Conservation (phyloP, 2,888 invertebrate genomes). For the Drosophila anomelani region DNA sequence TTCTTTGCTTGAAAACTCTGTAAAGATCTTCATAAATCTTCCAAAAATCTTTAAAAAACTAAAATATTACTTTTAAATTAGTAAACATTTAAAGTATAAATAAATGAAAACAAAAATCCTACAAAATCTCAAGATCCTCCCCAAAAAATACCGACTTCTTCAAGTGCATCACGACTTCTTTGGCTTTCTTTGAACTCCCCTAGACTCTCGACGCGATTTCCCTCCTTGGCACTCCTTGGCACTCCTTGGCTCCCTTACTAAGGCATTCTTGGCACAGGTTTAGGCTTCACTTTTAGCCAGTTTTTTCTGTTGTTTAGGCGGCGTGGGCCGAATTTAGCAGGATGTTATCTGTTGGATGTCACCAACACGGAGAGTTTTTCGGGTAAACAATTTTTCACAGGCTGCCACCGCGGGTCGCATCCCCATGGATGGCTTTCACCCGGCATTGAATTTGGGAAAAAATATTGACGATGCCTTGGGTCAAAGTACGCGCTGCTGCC, state of each 20-base stretch:
- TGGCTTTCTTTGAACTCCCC: constrained; percentile 47
- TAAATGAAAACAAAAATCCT: not conserved
- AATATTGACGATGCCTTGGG: constrained; percentile 61
- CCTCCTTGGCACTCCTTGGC: constrained; percentile 18
- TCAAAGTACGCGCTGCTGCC: constrained; percentile 62
- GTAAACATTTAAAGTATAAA: no score
- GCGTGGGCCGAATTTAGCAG: constrained; percentile 50
- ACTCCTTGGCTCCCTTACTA: constrained; percentile 12
- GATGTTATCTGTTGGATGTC: constrained; percentile 67
- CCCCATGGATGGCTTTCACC: constrained; percentile 61
- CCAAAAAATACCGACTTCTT: not conserved
- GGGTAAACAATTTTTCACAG: constrained; percentile 58
- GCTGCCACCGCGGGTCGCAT: constrained; percentile 22
- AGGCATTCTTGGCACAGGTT: constrained; percentile 42
- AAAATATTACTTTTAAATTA: no score
- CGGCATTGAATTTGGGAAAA: constrained; percentile 50
- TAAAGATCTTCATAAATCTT: no score
- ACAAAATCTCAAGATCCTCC: not conserved
- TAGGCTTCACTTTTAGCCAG: not conserved
- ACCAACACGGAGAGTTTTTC: constrained; percentile 35
- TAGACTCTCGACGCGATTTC: constrained; percentile 10
- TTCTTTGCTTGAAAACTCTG: no score
- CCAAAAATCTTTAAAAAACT: no score
- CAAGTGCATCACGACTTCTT: constrained; percentile 25
- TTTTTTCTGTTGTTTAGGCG: constrained; percentile 2